phyloP scores from a whole-genome alignment of 2,797 vertebrate genomes.

The Danionella dracula region DNA sequence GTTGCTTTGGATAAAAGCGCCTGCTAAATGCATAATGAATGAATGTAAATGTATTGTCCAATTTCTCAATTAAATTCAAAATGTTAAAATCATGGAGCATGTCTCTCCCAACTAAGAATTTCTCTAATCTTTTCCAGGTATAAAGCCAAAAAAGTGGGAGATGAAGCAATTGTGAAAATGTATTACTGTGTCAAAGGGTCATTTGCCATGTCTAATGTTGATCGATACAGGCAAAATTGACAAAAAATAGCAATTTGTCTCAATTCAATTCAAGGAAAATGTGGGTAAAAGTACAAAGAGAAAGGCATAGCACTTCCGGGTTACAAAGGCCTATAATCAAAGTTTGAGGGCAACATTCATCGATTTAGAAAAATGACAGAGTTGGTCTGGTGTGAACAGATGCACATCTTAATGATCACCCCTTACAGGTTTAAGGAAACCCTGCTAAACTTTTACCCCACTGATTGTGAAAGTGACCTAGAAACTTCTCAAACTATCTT shows the following conservation, averaged over 20 bases:
- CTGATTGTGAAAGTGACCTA: background rate
- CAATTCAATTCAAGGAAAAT: background rate
- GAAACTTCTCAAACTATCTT: background rate
- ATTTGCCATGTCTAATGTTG: too few species aligned
- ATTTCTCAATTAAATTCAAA: too few species aligned
- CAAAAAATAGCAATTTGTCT: background rate
- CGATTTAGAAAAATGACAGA: constrained; percentile 27
- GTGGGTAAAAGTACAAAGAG: background rate
- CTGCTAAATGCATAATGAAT: too few species aligned
- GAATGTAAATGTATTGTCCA: too few species aligned
- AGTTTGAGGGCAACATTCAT: constrained; percentile 21
- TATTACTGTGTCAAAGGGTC: background rate
- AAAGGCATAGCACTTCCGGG: background rate
- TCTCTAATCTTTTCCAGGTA: too few species aligned
- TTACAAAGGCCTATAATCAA: constrained; percentile 2
- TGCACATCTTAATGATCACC: constrained; percentile 33
- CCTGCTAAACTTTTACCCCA: constrained; percentile 26
- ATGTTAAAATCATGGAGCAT: too few species aligned
- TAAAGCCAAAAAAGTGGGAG: too few species aligned
- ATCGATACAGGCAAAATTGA: background rate
- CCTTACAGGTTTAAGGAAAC: constrained; percentile 26
- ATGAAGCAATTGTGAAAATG: background rate
- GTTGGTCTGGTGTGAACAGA: constrained; percentile 23
- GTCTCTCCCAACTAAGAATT: too few species aligned
- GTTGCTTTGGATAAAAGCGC: too few species aligned